Conservation (phyloP, 2,113 vertebrate species). For the Gallinago undulata region DNA sequence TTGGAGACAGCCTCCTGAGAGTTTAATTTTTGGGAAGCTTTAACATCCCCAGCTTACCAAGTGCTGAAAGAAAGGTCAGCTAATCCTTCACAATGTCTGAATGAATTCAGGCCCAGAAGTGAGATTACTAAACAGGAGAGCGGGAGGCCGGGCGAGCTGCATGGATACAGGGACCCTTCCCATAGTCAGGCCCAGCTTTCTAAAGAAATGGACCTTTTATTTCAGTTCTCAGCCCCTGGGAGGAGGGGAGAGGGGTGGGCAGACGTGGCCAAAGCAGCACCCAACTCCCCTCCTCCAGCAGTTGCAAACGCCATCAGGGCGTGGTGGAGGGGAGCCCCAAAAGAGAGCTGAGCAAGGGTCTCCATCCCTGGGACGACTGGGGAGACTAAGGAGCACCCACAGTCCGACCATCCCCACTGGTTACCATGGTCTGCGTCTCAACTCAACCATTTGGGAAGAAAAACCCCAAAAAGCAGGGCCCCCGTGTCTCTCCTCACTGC, state of each 20-base stretch:
- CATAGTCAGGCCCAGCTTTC: conserved; percentile 22
- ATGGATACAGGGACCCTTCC: conserved; percentile 55
- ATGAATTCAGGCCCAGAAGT: conserved; percentile 63
- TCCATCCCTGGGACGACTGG: fast-evolving
- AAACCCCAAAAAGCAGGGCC: fast-evolving
- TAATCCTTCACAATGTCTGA: conserved; percentile 62
- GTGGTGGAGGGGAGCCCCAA: not conserved
- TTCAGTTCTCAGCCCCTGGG: not conserved
- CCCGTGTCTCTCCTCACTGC: fast-evolving
- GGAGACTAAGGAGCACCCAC: not conserved
- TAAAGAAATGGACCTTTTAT: conserved; percentile 63
- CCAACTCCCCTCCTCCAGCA: not conserved
- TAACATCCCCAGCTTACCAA: conserved; percentile 66
- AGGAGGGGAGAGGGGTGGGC: not conserved
- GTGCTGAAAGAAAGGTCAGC: conserved; percentile 71
- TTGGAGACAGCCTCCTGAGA: conserved; percentile 30
- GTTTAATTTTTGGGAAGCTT: conserved; percentile 71
- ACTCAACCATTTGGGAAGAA: not conserved
- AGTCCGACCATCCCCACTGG: not conserved
- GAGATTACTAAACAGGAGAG: conserved; percentile 60
- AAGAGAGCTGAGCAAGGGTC: not conserved
- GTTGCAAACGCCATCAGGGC: not conserved
- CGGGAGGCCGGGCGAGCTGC: conserved; percentile 28
- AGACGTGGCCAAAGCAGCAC: not conserved
- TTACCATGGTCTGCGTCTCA: not conserved